Conservation (phyloP, 2,797 vertebrate genomes). For the Oryzias dopingdopingensis region DNA sequence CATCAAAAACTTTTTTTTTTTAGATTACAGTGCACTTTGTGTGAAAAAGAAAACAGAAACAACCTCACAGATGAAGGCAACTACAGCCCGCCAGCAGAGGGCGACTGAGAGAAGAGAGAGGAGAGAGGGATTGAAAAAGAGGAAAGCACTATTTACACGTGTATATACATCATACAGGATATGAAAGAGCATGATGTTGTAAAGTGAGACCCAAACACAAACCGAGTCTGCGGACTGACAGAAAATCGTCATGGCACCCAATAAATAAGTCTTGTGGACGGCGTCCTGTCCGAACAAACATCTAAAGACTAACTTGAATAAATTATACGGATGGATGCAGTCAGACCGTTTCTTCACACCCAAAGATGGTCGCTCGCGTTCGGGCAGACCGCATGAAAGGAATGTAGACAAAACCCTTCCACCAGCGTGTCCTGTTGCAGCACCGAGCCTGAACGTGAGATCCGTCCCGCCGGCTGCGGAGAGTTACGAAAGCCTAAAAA, state of each 20-base stretch:
- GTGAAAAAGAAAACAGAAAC: conserved; percentile 47
- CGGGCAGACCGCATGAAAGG: conserved; percentile 39
- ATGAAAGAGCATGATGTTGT: conserved; percentile 58
- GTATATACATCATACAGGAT: conserved; percentile 77
- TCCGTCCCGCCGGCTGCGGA: conserved; percentile 21
- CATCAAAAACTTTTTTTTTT: conserved; percentile 40
- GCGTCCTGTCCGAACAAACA: conserved; percentile 30
- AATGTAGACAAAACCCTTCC: conserved; percentile 47
- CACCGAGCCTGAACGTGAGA: conserved; percentile 27
- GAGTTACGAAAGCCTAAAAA: conserved; percentile 26
- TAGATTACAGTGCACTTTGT: conserved; percentile 80
- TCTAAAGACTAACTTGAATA: conserved; percentile 37
- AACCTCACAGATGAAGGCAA: conserved; percentile 63
- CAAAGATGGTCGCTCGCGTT: background rate
- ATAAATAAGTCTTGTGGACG: conserved; percentile 64
- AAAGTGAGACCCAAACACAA: conserved; percentile 37
- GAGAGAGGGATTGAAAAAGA: conserved; percentile 21
- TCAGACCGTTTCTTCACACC: conserved; percentile 17
- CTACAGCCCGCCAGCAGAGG: conserved; percentile 63
- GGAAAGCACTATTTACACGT: conserved; percentile 71
- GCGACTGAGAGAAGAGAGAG: conserved; percentile 23
- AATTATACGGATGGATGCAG: conserved; percentile 52
- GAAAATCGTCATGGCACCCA: conserved; percentile 57
- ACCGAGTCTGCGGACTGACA: conserved; percentile 49
- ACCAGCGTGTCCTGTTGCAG: conserved; percentile 25